These are phyloP conservation scores for Hirtodrosophila alboralis DNA, from an alignment of 2,888 invertebrate species.

Conservation along the genomic window DNA sequence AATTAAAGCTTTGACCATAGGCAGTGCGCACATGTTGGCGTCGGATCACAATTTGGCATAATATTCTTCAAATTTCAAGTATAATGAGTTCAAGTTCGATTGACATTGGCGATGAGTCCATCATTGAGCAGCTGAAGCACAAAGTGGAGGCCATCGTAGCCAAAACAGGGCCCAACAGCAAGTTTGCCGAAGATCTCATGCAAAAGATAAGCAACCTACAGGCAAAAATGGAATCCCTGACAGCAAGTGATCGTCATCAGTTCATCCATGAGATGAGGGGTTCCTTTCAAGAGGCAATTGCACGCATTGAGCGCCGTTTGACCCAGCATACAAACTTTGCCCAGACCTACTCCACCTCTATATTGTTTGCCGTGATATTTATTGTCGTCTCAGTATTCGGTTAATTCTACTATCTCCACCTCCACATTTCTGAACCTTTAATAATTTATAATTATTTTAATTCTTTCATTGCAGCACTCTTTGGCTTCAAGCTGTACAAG, in stretches of 20 bases:
- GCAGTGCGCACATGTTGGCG: conserved; percentile 22
- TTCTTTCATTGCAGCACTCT: conserved; percentile 89
- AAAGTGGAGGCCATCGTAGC: conserved; percentile 71
- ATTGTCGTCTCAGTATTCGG: conserved; percentile 75
- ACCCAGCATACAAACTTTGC: conserved; percentile 67
- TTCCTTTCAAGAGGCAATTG: conserved; percentile 72
- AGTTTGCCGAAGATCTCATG: conserved; percentile 68
- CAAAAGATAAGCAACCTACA: conserved; percentile 68
- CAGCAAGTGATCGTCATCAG: conserved; percentile 64
- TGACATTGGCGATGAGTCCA: conserved; percentile 40
- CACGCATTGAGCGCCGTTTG: conserved; percentile 69
- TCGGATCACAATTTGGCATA: conserved; percentile 12
- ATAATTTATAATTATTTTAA: conserved; percentile 13
- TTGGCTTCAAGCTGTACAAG: conserved; percentile 93
- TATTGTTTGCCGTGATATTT: conserved; percentile 70
- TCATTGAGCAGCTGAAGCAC: conserved; percentile 72
- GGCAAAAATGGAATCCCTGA: conserved; percentile 67
- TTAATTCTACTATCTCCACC: conserved; percentile 48
- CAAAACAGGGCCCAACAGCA: conserved; percentile 71
- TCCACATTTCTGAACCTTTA: neutral
- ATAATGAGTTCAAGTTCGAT: conserved; percentile 41
- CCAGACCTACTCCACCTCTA: conserved; percentile 74
- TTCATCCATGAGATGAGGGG: conserved; percentile 78
- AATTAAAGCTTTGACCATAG: conserved; percentile 24
- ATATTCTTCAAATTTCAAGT: conserved; percentile 5